phyloP scores from a whole-genome alignment of 2,113 vertebrate genomes.

The Nibea albiflora region DNA sequence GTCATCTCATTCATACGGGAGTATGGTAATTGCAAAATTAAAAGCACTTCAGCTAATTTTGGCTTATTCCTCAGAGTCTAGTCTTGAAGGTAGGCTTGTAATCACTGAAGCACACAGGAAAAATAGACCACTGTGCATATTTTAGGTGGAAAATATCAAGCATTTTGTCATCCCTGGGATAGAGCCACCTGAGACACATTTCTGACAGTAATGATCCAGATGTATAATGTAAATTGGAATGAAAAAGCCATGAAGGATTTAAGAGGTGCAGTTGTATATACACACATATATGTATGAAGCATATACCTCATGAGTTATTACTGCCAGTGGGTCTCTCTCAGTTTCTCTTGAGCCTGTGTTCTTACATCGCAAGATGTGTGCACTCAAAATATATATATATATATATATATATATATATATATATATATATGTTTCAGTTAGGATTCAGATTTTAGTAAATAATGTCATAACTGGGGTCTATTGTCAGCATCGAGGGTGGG shows the following conservation, averaged over 20 bases:
- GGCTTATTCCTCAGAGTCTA: conserved; percentile 53
- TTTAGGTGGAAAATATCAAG: conserved; percentile 26
- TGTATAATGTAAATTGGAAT: conserved; percentile 32
- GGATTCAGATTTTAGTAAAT: background rate
- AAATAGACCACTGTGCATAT: conserved; percentile 42
- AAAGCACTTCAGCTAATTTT: conserved; percentile 72
- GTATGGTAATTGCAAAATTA: conserved; percentile 68
- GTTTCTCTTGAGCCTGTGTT: background rate
- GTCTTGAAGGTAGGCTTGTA: conserved; percentile 53
- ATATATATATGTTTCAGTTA: background rate
- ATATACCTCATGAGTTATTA: background rate
- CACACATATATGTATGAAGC: background rate
- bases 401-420: too few relatives aligned
- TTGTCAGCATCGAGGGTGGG: too few relatives aligned
- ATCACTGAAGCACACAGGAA: conserved; percentile 48
- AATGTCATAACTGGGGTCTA: background rate
- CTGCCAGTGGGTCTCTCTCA: background rate
- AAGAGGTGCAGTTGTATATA: background rate
- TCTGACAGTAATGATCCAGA: conserved; percentile 42
- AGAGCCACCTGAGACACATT: background rate
- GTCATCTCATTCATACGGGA: conserved; percentile 69
- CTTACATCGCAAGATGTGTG: background rate
- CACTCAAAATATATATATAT: too few relatives aligned
- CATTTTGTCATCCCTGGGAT: conserved; percentile 22
- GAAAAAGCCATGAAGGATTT: conserved; percentile 17